Evolutionary conservation across 2,888 invertebrate genomes (phyloP), one percentile per base, ranked within the genome.

Genomic region (Clistopyga incitator): DNA sequence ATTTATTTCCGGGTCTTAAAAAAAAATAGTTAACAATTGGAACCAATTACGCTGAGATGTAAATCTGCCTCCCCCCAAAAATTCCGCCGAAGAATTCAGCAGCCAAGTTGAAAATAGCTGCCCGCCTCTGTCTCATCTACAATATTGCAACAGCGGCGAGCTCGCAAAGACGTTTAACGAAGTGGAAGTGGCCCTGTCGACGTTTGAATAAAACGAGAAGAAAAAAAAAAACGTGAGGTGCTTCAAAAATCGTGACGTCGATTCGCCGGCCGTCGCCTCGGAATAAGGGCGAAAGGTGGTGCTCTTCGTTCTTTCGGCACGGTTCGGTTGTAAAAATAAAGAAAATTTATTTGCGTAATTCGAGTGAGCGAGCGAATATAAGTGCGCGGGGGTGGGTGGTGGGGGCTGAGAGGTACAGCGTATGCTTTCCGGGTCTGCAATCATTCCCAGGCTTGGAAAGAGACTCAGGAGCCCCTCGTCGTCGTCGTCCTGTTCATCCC

Each of bases 301-400:
- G 52, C 74, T 84, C 85, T 78, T 83, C 81, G 45, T 81, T 59
- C 45, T 67, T 68, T 71, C 78, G 59, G 82, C 79, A 85, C 84
- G 84, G 70, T 82, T 70, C 77, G 86, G 83, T 86, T 86, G 87
- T 90, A 92, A 92, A 92, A 93, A 92, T 92, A 91, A 92, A 92
- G 90, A 88, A 89, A 93, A 92, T 93, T 93, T 93, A 93, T 93
- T 90, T 88, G 90, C 88, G 92, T 89, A 93, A 93, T 93, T 93
- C 90, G 91, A 92, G 91, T 86, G 88, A 81, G 86, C 61, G 81
- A 81, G 79, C 70, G 81, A 71, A 86, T 84, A 86, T 88, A 86
- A 84, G 86, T 88, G 79, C 82, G 88, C 64, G 72, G 11, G 54
- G 65, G 13, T 71, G 25, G 56, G 42, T 42, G 23, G 47, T 6